Conservation (phyloP, 2,113 vertebrate species). For the Phodopus roborovskii region DNA sequence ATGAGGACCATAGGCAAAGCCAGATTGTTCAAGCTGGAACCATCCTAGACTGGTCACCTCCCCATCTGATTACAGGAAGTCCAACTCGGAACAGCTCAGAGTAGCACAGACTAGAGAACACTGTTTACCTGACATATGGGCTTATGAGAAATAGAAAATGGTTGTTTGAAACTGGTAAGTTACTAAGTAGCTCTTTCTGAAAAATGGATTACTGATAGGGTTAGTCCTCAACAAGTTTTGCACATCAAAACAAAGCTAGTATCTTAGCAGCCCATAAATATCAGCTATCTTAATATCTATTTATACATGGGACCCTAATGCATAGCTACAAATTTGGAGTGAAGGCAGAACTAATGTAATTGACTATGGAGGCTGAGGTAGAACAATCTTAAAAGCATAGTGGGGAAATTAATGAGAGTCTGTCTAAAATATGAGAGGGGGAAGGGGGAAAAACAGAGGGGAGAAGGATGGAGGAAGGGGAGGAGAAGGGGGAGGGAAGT, state of each 20-base stretch:
- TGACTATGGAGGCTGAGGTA: neutral
- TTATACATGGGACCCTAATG: neutral
- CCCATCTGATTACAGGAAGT: neutral
- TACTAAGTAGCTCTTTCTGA: neutral
- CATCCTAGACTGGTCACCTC: neutral
- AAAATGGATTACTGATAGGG: neutral
- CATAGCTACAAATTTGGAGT: neutral
- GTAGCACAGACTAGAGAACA: neutral
- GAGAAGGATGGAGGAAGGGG: too few relatives aligned
- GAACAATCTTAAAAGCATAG: neutral
- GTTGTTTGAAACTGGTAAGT: neutral
- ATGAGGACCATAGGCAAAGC: neutral
- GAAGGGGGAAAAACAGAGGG: too few relatives aligned
- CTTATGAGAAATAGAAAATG: conserved; percentile 3
- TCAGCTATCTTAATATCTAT: neutral
- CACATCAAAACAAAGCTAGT: conserved; percentile 17
- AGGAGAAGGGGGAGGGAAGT: neutral
- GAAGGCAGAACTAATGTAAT: conserved; percentile 7
- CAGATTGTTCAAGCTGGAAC: neutral
- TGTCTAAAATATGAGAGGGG: neutral
- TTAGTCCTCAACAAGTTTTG: conserved; percentile 1
- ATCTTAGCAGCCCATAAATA: neutral
- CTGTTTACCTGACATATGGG: neutral
- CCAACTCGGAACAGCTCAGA: neutral
- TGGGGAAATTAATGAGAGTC: neutral